Evolutionary conservation across 1,140 invertebrate species (phyloP), one percentile per base, ranked within the genome.

Genomic region (Saccostrea echinata): DNA sequence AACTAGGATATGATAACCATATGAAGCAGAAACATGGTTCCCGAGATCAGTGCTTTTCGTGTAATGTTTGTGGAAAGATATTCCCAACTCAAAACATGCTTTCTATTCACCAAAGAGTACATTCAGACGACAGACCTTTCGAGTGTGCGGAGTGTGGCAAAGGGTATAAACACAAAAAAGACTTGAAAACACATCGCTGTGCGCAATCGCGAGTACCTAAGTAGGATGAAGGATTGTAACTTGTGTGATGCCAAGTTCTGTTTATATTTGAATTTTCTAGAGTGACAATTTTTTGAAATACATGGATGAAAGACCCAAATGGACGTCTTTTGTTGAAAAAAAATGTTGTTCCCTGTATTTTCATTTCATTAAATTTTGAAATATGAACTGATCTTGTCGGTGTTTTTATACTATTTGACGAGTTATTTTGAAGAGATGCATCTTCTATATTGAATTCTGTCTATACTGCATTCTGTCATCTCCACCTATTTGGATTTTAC

Each of bases 151-250:
- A 68, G 61, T 89, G 88, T 57, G 68, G 71, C 21, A 84, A 71
- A 24, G 84, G 85, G 0, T 89, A 89, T 55, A 89, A 89, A 86
- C 88, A 89, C 61, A 86, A 84, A 33, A 89, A 89, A 57, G 86
- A 89, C 52, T 30, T 89, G 53, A 87, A 89, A 68, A 64, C 84
- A 18, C 88, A 89, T 53, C 85, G 81, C 8, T 86, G 85, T 84
- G 33, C 43, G n/a, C 81, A 83, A 12, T 83, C 52, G 13, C 35
- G 52, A n/a, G 35, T 13, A 27, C n/a, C 43, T 35, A 83, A 83
- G 52, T 52, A 18, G n/a, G 13, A 24, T n/a, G n/a, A n/a, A n/a
- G 43, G 9, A 43, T 43, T 9, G 43, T 43, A 43, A 43, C 4
- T 43, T 43, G 0, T 43, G 43, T 43, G 43, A 43, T 8, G 4